A percentile compares a stretch with the other conserved stretches of the same genome.
Evolutionary conservation across 2,113 vertebrate genomes (phyloP).

Genomic region (Alexandromys fortis): DNA sequence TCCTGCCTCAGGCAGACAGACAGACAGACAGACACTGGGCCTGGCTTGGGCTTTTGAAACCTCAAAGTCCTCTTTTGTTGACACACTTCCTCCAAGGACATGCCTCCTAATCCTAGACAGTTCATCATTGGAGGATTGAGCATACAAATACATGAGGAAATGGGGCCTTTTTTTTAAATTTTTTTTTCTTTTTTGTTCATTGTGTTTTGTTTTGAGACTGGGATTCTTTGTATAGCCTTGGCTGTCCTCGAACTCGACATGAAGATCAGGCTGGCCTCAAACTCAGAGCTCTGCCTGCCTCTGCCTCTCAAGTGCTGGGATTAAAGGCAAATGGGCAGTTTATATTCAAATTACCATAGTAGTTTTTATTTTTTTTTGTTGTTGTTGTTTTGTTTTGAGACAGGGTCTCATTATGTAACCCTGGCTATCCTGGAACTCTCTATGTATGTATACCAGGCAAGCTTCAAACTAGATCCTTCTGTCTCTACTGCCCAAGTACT

Average conservation of each 20-base stretch:
- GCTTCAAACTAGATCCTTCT: background rate
- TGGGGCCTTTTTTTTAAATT: too few relatives aligned
- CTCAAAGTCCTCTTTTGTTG: background rate
- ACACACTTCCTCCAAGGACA: background rate
- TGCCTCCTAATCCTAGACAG: background rate
- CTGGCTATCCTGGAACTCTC: background rate
- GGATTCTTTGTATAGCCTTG: background rate
- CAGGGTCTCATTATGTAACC: background rate
- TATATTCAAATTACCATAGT: background rate
- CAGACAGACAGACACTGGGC: background rate
- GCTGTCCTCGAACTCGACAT: background rate
- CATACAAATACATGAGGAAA: background rate
- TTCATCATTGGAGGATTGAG: background rate
- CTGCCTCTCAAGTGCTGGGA: background rate
- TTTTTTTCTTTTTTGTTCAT: too few relatives aligned
- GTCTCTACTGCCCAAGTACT: background rate
- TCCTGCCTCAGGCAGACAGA: background rate
- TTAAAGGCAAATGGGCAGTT: background rate
- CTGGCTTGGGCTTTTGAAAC: background rate
- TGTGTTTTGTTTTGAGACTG: background rate
- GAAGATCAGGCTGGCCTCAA: background rate
- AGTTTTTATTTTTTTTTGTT: background rate
- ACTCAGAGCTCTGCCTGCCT: background rate
- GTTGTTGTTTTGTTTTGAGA: background rate
- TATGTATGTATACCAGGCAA: background rate